phyloP scores from a whole-genome alignment of 2,113 vertebrate species.

The Eubucco bourcierii region DNA sequence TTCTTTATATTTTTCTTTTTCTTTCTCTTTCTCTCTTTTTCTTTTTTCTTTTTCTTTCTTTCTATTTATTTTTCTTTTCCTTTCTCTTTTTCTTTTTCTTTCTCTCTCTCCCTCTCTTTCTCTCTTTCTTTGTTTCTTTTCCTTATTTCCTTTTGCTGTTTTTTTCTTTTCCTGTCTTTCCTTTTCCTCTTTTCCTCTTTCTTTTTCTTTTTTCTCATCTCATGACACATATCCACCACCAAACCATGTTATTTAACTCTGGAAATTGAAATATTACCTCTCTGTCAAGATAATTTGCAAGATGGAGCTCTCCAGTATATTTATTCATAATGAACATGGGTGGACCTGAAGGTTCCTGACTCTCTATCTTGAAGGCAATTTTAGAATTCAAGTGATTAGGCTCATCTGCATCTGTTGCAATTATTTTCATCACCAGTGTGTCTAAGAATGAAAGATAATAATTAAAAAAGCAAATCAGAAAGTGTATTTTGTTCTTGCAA shows the following conservation, averaged over 20 bases:
- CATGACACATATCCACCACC: not conserved
- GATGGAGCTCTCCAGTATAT: slow-evolving; percentile 79
- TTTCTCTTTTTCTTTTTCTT: no score
- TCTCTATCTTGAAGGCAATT: slow-evolving; percentile 84
- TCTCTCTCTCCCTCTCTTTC: no score
- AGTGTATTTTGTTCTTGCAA: not conserved
- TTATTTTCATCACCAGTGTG: slow-evolving; percentile 83
- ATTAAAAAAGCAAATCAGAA: not conserved
- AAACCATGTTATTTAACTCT: not conserved
- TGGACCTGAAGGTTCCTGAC: slow-evolving; percentile 67
- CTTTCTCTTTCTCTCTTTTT: no score
- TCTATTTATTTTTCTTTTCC: no score
- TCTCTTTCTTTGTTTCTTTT: no score
- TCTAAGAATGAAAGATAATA: slow-evolving; percentile 71
- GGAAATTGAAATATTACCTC: slow-evolving; percentile 80
- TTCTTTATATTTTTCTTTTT: no score
- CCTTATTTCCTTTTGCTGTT: no score
- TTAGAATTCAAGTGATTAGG: slow-evolving; percentile 69
- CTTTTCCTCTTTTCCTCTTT: no score
- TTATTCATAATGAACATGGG: slow-evolving; percentile 85
- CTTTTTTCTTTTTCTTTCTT: no score
- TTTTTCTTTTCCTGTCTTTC: no score
- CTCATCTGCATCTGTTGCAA: slow-evolving; percentile 87
- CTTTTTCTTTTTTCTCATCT: no score
- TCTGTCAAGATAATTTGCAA: slow-evolving; percentile 82